A percentile compares a stretch with the other conserved stretches of the same genome.
Conservation (phyloP, 2,888 invertebrate species). For the Mylabris sibirica region DNA sequence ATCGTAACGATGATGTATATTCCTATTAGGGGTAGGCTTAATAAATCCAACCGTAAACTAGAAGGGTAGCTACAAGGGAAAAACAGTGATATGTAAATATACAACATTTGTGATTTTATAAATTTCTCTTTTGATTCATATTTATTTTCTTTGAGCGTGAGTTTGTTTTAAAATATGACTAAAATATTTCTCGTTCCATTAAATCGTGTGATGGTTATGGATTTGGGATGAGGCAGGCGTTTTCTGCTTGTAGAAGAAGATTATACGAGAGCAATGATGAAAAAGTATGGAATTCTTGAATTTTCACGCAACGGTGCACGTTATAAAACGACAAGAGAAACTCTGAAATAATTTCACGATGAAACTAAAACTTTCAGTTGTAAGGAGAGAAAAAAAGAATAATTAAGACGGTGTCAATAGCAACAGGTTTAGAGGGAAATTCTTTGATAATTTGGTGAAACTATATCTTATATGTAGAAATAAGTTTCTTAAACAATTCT, state of each 20-base stretch:
- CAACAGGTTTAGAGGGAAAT: background rate
- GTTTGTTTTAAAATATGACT: background rate
- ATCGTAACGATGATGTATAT: constrained; percentile 22
- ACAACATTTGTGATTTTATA: background rate
- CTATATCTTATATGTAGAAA: no score
- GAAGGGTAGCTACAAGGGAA: background rate
- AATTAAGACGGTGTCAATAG: background rate
- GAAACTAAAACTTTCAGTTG: background rate
- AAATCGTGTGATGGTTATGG: background rate
- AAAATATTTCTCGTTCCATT: background rate
- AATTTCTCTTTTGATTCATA: background rate
- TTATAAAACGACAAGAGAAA: background rate
- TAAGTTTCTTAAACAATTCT: no score
- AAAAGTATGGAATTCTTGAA: background rate
- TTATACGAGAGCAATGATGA: background rate
- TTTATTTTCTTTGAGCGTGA: background rate
- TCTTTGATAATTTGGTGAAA: background rate
- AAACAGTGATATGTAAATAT: background rate
- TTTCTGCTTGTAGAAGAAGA: background rate
- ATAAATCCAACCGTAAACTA: constrained; percentile 15
- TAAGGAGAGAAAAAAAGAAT: background rate
- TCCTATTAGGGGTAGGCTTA: constrained; percentile 14
- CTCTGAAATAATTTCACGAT: background rate
- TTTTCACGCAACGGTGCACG: background rate
- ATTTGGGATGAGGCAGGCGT: background rate